Percentiles rank a stretch among this genome's conserved stretches.
Conservation (phyloP, 2,888 invertebrate genomes). For the Andrena flavipes region DNA sequence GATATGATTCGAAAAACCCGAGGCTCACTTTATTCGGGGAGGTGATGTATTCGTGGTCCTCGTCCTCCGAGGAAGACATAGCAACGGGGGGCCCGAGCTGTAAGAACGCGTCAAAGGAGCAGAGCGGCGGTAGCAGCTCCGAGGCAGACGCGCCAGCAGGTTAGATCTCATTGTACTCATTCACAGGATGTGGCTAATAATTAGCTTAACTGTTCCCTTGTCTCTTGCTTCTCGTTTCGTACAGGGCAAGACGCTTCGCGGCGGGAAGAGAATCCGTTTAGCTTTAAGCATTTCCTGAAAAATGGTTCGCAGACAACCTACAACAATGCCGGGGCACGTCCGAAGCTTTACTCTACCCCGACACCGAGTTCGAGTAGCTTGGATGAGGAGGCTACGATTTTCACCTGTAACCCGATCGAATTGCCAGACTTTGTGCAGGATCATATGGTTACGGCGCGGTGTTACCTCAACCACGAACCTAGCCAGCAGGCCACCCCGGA, state of each 20-base stretch:
- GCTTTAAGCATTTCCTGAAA: slow-evolving; percentile 93
- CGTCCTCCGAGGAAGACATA: slow-evolving; percentile 73
- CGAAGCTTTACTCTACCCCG: slow-evolving; percentile 88
- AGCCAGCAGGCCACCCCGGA: slow-evolving; percentile 86
- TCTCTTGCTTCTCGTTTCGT: slow-evolving; percentile 80
- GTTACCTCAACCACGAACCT: slow-evolving; percentile 86
- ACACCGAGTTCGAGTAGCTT: slow-evolving; percentile 85
- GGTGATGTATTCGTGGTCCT: slow-evolving; percentile 66
- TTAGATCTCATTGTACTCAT: slow-evolving; percentile 57
- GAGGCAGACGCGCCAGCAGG: slow-evolving; percentile 70
- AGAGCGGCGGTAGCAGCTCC: slow-evolving; percentile 51
- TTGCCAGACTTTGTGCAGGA: slow-evolving; percentile 96
- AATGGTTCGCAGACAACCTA: slow-evolving; percentile 88
- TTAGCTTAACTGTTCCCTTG: not conserved
- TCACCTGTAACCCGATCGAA: slow-evolving; percentile 87
- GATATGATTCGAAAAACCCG: slow-evolving; percentile 46
- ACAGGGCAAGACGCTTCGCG: slow-evolving; percentile 85
- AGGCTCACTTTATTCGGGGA: slow-evolving; percentile 39
- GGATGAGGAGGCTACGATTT: slow-evolving; percentile 86
- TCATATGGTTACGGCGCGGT: slow-evolving; percentile 93
- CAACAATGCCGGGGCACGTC: slow-evolving; percentile 91
- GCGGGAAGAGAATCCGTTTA: slow-evolving; percentile 92
- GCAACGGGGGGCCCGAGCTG: slow-evolving; percentile 50
- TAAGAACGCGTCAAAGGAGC: slow-evolving; percentile 49
- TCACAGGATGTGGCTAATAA: slow-evolving; percentile 9